These are phyloP conservation scores for Hydrocynus forskahlii DNA, from an alignment of 2,797 vertebrate genomes.

Conservation along the genomic window DNA sequence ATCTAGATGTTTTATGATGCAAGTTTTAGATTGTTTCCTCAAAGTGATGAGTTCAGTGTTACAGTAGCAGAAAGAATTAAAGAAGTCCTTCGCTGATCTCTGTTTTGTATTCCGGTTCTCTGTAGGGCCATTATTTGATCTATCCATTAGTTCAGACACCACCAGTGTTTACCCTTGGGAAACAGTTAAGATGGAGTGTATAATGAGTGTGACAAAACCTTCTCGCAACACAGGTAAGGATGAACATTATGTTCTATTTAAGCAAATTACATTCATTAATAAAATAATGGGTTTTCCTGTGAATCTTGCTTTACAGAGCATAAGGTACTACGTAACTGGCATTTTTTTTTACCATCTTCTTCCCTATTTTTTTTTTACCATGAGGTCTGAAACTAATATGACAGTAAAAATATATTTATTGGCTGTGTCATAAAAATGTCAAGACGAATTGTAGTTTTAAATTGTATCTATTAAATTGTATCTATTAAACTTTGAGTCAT, in stretches of 20 bases:
- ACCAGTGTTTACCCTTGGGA: conserved; percentile 85
- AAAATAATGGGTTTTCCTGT: not conserved
- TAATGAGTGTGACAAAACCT: conserved; percentile 81
- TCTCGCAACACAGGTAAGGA: conserved; percentile 81
- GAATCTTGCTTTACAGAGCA: not conserved
- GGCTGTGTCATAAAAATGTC: no score
- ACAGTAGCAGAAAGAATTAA: not conserved
- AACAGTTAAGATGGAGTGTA: conserved; percentile 88
- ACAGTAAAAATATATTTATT: no score
- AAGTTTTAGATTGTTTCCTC: no score
- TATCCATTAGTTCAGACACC: conserved; percentile 83
- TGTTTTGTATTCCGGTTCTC: not conserved
- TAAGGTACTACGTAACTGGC: not conserved
- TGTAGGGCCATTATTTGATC: conserved; percentile 84
- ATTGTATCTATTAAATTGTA: no score
- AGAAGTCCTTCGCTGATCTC: not conserved
- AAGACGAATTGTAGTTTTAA: no score
- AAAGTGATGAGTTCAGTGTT: not conserved
- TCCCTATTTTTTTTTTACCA: no score
- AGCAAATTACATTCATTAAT: not conserved
- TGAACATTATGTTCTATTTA: not conserved
- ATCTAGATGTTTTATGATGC: no score
- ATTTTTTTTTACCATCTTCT: not conserved
- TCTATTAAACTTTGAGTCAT: no score
- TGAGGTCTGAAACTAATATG: no score